Base-by-base conservation (phyloP, 2,888 invertebrate genomes). In the Hyposoter dolosus region DNA sequence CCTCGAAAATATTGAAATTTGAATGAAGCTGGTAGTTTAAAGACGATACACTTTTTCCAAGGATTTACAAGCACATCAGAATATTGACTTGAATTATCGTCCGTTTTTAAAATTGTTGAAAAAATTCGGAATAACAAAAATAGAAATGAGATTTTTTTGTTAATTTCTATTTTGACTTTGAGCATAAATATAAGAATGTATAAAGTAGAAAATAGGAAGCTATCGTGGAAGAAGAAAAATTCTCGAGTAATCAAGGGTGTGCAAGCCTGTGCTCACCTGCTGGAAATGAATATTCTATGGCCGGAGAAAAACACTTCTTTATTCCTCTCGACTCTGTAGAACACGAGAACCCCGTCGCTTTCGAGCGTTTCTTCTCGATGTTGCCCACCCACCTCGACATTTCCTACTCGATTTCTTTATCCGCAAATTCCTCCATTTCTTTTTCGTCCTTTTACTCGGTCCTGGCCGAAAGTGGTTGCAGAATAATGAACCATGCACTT, bases 251-350 rank as follows among this genome's bases (percentile, higher is more conserved):
- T 88, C 85, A 88, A 85, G 85, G 80, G 80, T 71, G 47, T 76
- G 53, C 47, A 50, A n/a, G 32, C 68, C 66, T 45, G 74, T 40
- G 74, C 75, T 53, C 80, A 81, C 80, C 83, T 80, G 76, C 86
- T 81, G 74, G 40, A 82, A 86, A 88, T 86, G 88, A 88, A 88
- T 88, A 88, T 88, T 88, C 86, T 83, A 86, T 85, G 71, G 82
- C 66, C 63, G 43, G 69, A 23, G 60, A 81, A 83, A 87, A 81
- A 82, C 81, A 60, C 77, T 82, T 84, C 76, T 83, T 76, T 79
- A 80, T 87, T 65, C 79, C 65, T 82, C 60, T 69, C 63, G 69
- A 19, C 60, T 60, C 63, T 65, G 66, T 65, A 60, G 35, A 65
- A 71, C 76, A 45, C 77, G 74, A 77, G 72, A 77, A 84, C 69